Conservation (phyloP, 2,113 vertebrate genomes). For the Melanocharis versteri region DNA sequence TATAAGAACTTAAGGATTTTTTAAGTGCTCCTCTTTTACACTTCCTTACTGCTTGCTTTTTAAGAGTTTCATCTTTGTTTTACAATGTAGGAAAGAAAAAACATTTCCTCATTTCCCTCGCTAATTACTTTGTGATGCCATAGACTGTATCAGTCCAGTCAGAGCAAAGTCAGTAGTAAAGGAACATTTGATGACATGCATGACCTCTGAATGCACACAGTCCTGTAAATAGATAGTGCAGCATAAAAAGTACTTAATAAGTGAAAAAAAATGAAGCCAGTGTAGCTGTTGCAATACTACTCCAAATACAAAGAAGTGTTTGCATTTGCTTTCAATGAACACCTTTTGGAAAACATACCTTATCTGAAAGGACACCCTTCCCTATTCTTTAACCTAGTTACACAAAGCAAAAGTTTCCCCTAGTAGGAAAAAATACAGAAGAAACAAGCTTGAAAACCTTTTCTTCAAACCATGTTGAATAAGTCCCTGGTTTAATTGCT, state of each 20-base stretch:
- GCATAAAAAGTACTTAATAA: not conserved
- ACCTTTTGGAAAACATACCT: not conserved
- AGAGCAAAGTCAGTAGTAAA: not conserved
- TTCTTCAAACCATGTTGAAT: not conserved
- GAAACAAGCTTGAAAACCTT: not conserved
- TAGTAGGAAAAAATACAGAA: not conserved
- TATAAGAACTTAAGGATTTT: not conserved
- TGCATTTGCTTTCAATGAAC: not conserved
- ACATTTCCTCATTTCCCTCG: not conserved
- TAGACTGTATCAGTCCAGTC: not conserved
- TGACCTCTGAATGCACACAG: not conserved
- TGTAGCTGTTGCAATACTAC: not conserved
- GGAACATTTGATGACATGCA: not conserved
- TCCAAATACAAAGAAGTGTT: not conserved
- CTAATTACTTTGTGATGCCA: not conserved
- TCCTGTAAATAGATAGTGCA: not conserved
- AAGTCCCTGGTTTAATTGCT: not conserved
- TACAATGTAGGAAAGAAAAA: not conserved
- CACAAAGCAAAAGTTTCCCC: not conserved
- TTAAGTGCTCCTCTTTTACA: not conserved
- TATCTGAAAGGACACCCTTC: not conserved
- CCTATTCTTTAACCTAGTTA: not conserved
- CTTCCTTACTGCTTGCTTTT: not conserved
- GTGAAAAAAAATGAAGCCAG: not conserved
- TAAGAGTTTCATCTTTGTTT: not conserved